Percentiles rank a stretch among this genome's conserved stretches.
phyloP scores from a whole-genome alignment of 2,888 invertebrate species.

The Colostygia pectinataria region DNA sequence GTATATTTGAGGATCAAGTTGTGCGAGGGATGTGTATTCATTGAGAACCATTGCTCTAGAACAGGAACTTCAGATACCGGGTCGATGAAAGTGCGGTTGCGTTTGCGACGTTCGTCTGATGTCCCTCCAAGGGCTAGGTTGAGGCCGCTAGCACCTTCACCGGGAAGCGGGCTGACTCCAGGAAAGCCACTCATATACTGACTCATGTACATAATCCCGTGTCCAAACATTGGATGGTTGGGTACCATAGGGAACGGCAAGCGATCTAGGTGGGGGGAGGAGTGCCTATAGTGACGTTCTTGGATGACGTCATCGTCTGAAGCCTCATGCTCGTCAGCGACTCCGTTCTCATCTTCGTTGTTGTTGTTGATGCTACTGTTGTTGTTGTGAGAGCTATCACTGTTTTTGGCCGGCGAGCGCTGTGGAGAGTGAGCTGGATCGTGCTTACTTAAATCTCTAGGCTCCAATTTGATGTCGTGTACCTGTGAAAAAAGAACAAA shows the following conservation, averaged over 20 bases:
- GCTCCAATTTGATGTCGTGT: slow-evolving; percentile 82
- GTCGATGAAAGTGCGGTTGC: slow-evolving; percentile 99
- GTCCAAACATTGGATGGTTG: slow-evolving; percentile 92
- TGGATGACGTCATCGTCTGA: slow-evolving; percentile 76
- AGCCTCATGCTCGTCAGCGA: slow-evolving; percentile 77
- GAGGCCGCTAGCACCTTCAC: slow-evolving; percentile 82
- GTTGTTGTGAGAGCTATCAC: slow-evolving; percentile 77
- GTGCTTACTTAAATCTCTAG: slow-evolving; percentile 71
- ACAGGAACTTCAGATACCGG: slow-evolving; percentile 98
- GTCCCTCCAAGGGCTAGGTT: slow-evolving; percentile 85
- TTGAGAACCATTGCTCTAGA: slow-evolving; percentile 97
- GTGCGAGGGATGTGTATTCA: slow-evolving; percentile 99
- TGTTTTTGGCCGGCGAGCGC: slow-evolving; percentile 81
- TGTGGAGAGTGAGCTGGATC: slow-evolving; percentile 72
- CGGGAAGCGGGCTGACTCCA: slow-evolving; percentile 79
- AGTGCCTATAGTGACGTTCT: slow-evolving; percentile 67
- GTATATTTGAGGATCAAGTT: slow-evolving; percentile 98
- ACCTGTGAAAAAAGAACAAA: slow-evolving; percentile 56
- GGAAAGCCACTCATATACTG: slow-evolving; percentile 88
- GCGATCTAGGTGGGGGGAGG: slow-evolving; percentile 76
- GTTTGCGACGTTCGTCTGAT: slow-evolving; percentile 94
- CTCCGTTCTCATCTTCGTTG: slow-evolving; percentile 75
- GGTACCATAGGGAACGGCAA: slow-evolving; percentile 91
- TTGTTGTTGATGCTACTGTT: slow-evolving; percentile 71
- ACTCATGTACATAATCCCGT: slow-evolving; percentile 96